phyloP scores from a whole-genome alignment of 1,140 invertebrate species.

The Drosophila sproati region DNA sequence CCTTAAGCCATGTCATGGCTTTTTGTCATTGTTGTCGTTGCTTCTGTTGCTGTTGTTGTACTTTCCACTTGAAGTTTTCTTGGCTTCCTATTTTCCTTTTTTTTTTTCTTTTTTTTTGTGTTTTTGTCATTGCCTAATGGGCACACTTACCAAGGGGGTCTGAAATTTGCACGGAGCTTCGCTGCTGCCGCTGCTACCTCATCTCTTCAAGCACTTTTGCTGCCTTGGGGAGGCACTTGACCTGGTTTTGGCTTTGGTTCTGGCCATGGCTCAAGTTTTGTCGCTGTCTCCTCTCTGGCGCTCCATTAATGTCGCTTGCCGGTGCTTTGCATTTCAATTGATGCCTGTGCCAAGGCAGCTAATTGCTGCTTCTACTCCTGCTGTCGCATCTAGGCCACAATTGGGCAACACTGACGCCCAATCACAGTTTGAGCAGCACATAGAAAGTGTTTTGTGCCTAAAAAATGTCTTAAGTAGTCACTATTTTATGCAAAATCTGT shows the following conservation, averaged over 20 bases:
- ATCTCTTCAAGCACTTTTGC: constrained; percentile 26
- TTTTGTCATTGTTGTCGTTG: constrained; percentile 44
- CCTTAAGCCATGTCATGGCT: constrained; percentile 58
- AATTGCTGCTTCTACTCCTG: constrained; percentile 15
- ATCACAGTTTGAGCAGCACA: background rate
- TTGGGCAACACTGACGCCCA: background rate
- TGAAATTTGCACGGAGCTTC: background rate
- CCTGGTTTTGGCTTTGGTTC: constrained; percentile 26
- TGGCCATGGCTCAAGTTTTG: background rate
- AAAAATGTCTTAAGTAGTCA: no score
- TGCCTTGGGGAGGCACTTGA: constrained; percentile 67
- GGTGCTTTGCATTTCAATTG: constrained; percentile 9
- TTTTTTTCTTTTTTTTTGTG: constrained; percentile 10
- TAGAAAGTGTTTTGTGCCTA: background rate
- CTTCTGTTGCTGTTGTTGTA: constrained; percentile 27
- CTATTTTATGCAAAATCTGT: no score
- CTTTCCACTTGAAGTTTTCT: constrained; percentile 52
- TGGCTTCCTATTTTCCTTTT: constrained; percentile 3
- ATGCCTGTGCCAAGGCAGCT: constrained; percentile 1
- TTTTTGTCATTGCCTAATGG: constrained; percentile 72
- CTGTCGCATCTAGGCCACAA: background rate
- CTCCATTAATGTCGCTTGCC: constrained; percentile 9
- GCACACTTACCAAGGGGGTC: constrained; percentile 60
- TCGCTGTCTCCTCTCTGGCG: constrained; percentile 4
- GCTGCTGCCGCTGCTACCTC: constrained; percentile 20